These are phyloP conservation scores for Drusus annulatus DNA, from an alignment of 1,140 invertebrate genomes.

Conservation along the genomic window DNA sequence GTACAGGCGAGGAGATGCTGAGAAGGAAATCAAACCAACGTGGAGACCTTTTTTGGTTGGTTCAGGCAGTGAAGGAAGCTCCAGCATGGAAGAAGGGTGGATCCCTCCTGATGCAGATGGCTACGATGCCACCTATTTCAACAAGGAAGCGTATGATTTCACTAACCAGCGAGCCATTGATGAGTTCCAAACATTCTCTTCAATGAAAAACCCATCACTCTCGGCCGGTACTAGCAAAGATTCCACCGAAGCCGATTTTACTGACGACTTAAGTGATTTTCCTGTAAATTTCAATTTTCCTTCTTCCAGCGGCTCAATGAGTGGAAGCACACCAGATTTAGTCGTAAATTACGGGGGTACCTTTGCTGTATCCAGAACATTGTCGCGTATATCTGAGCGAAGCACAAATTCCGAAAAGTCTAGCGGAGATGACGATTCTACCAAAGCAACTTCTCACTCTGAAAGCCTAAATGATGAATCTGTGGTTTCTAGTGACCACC, in stretches of 20 bases:
- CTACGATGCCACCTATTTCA: constrained; percentile 71
- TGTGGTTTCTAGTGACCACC: constrained; percentile 85
- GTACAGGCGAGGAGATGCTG: constrained; percentile 74
- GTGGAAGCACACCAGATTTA: constrained; percentile 73
- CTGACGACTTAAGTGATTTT: constrained; percentile 82
- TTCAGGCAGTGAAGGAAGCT: constrained; percentile 79
- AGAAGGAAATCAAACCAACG: constrained; percentile 80
- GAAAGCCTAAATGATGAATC: constrained; percentile 89
- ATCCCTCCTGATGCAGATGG: constrained; percentile 82
- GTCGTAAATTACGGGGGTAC: constrained; percentile 80
- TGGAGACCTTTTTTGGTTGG: constrained; percentile 87
- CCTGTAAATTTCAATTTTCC: constrained; percentile 81
- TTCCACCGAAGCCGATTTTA: constrained; percentile 77
- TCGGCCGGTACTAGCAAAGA: constrained; percentile 75
- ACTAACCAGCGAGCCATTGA: constrained; percentile 67
- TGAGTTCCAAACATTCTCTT: constrained; percentile 70
- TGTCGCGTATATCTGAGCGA: constrained; percentile 88
- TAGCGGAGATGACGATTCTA: constrained; percentile 87
- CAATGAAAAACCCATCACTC: constrained; percentile 70
- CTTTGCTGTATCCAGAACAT: constrained; percentile 80
- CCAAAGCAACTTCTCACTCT: constrained; percentile 84
- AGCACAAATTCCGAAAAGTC: constrained; percentile 87
- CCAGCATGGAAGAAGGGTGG: constrained; percentile 86
- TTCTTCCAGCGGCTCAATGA: constrained; percentile 70
- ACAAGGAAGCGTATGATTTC: constrained; percentile 69